phyloP scores from a whole-genome alignment of 2,888 invertebrate genomes.

The Synergus laeviventris region DNA sequence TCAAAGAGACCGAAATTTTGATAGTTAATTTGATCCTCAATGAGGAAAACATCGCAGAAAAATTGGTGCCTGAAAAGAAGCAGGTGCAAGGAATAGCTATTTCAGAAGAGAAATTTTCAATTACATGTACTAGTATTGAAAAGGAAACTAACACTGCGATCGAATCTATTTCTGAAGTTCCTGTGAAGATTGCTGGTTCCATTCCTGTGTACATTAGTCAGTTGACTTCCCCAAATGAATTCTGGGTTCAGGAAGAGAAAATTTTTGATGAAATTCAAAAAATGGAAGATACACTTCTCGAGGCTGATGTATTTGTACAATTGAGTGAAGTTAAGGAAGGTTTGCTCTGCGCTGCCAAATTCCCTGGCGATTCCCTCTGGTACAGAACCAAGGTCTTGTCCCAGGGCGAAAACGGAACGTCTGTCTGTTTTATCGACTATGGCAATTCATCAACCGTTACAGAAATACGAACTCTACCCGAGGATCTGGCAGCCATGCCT shows the following conservation, averaged over 20 bases:
- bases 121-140: constrained; percentile 61
- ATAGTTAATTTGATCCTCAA: constrained; percentile 81
- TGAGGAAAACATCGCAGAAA: constrained; percentile 42
- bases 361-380: constrained; percentile 82
- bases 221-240: constrained; percentile 83
- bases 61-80: constrained; percentile 44
- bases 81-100: constrained; percentile 10
- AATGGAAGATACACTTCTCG: constrained; percentile 79
- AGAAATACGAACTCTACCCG: constrained; percentile 79
- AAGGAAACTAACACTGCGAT: constrained; percentile 62
- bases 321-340: constrained; percentile 79
- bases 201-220: constrained; percentile 82
- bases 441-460: constrained; percentile 83
- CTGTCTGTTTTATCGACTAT: constrained; percentile 85
- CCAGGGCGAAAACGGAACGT: constrained; percentile 78
- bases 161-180: neutral
- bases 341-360: constrained; percentile 82
- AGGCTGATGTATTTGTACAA: constrained; percentile 78
- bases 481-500: constrained; percentile 78
- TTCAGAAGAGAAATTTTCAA: constrained; percentile 58
- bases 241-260: constrained; percentile 85
- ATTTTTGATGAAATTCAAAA: constrained; percentile 79
- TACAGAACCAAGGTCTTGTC: constrained; percentile 82
- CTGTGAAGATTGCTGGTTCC: constrained; percentile 66
- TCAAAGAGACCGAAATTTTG: constrained; percentile 79